Percentiles rank a stretch among this genome's conserved stretches.
These are phyloP conservation scores for Atherix ibis DNA, from an alignment of 2,888 invertebrate species.

Conservation along the genomic window DNA sequence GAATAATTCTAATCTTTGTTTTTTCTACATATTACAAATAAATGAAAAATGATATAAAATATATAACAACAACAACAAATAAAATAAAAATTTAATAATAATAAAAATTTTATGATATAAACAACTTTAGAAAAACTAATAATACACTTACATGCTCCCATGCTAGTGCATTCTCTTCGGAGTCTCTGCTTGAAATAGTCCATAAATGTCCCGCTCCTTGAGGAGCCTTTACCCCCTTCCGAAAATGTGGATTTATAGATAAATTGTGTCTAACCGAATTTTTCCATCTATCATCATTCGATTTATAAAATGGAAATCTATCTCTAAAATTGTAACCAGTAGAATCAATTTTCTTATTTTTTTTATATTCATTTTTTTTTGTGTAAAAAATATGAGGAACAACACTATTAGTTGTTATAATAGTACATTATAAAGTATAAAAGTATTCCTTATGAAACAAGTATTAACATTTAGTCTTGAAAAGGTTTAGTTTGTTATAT, in stretches of 20 bases:
- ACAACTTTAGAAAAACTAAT: neutral
- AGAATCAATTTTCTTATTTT: too few species aligned
- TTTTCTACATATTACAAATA: slow-evolving; percentile 26
- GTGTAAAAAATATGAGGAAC: too few species aligned
- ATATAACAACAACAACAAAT: too few species aligned
- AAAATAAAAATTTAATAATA: too few species aligned
- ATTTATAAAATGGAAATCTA: slow-evolving; percentile 76
- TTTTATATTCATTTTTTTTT: too few species aligned
- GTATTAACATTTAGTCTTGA: too few species aligned
- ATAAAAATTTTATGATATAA: neutral
- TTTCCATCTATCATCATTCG: slow-evolving; percentile 84
- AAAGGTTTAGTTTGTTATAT: too few species aligned
- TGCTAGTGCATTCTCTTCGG: slow-evolving; percentile 36
- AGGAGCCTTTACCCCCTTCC: slow-evolving; percentile 70
- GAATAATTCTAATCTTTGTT: slow-evolving; percentile 39
- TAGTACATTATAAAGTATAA: too few species aligned
- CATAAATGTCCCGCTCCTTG: slow-evolving; percentile 82
- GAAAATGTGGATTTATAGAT: slow-evolving; percentile 82
- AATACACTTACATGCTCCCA: slow-evolving; percentile 37
- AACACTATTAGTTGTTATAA: too few species aligned
- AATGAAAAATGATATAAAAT: too few species aligned
- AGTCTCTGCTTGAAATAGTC: slow-evolving; percentile 61
- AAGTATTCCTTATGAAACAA: too few species aligned
- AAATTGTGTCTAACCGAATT: slow-evolving; percentile 82
- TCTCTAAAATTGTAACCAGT: slow-evolving; percentile 46